A percentile compares a stretch with the other conserved stretches of the same genome.
Evolutionary conservation across 2,113 vertebrate genomes (phyloP).

Genomic region (Oryzias javanicus): DNA sequence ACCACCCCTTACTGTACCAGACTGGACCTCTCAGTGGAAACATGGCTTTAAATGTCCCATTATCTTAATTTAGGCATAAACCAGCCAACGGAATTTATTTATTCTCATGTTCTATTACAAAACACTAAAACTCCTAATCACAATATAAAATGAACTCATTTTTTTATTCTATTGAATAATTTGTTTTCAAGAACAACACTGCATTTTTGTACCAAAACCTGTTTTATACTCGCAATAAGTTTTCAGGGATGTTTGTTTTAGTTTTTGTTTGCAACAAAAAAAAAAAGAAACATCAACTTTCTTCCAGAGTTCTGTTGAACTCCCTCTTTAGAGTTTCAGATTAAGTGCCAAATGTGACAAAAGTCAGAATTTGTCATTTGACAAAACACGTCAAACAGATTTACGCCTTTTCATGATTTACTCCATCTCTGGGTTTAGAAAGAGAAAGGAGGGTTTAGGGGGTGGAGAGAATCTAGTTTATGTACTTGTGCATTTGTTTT

Average conservation of each 20-base stretch:
- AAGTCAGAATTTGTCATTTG: constrained; percentile 62
- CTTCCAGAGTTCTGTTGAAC: constrained; percentile 1
- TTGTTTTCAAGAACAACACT: too few species aligned
- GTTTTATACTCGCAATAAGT: too few species aligned
- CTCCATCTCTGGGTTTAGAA: constrained; percentile 25
- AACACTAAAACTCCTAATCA: constrained; percentile 19
- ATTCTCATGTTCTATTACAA: constrained; percentile 27
- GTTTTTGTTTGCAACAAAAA: neutral
- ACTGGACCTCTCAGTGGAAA: too few species aligned
- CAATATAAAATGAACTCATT: too few species aligned
- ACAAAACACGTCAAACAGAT: constrained; percentile 43
- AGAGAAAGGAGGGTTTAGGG: neutral
- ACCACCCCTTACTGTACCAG: too few species aligned
- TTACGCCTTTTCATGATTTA: constrained; percentile 29
- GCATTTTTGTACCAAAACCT: too few species aligned
- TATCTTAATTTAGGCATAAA: constrained; percentile 52
- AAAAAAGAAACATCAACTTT: neutral
- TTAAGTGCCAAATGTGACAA: constrained; percentile 44
- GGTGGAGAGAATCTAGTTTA: constrained; percentile 18
- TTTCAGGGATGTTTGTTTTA: neutral
- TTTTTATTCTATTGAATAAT: too few species aligned
- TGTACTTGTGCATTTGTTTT: constrained; percentile 72
- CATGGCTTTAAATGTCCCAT: too few species aligned
- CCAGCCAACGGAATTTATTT: constrained; percentile 50
- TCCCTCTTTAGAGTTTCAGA: constrained; percentile 17